Evolutionary conservation across 64 coral and sea anemone genomes (phyloP).

Genomic region (Porites australiensis): DNA sequence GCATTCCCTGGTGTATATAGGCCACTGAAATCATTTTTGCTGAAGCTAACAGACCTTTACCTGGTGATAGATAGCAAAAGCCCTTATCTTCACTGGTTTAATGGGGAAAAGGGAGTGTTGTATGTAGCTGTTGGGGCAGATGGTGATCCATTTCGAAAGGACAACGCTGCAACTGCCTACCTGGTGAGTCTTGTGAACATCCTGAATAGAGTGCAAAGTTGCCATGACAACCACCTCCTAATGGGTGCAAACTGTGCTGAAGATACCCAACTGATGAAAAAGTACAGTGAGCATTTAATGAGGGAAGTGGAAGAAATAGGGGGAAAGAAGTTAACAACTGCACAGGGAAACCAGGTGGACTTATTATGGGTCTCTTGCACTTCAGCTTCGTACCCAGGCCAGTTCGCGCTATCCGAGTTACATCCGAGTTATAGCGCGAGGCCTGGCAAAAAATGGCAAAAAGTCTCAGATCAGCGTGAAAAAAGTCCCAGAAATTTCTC

Average conservation of each 20-base stretch:
- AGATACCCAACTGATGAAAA: conserved; percentile 49
- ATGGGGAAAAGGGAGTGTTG: background rate
- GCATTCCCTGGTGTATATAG: conserved; percentile 30
- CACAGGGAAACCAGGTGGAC: conserved; percentile 31
- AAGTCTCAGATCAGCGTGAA: no score
- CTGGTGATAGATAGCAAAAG: background rate
- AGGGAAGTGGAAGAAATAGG: conserved; percentile 55
- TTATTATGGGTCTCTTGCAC: conserved; percentile 64
- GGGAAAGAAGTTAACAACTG: background rate
- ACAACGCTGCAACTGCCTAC: conserved; percentile 69
- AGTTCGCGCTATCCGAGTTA: no score
- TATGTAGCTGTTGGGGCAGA: conserved; percentile 47
- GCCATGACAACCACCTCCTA: conserved; percentile 53
- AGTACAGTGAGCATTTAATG: conserved; percentile 30
- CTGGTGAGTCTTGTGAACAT: conserved; percentile 69
- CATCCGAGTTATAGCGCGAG: no score
- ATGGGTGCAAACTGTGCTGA: conserved; percentile 72
- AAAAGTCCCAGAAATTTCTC: no score
- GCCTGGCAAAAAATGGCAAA: no score
- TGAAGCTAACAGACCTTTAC: conserved; percentile 11
- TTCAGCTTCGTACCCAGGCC: no score
- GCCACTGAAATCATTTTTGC: no score
- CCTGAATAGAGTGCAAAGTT: conserved; percentile 53
- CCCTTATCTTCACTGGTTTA: conserved; percentile 40
- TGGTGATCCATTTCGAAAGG: conserved; percentile 70